phyloP scores from a whole-genome alignment of 1,140 invertebrate species.

The Dendrolimus punctatus region DNA sequence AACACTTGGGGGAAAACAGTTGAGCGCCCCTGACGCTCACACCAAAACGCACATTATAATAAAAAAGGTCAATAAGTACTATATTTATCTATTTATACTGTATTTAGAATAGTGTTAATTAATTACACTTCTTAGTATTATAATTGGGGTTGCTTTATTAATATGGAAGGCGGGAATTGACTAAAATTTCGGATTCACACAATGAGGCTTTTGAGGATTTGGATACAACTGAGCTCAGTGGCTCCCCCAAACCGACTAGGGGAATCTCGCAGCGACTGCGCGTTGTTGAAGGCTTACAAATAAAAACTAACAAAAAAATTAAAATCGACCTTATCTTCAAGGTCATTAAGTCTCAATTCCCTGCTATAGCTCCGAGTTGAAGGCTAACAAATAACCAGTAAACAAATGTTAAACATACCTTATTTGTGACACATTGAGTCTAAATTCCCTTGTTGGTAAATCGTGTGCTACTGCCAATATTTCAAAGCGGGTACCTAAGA shows the following conservation, averaged over 20 bases:
- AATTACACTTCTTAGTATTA: background rate
- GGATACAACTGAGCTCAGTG: conserved; percentile 40
- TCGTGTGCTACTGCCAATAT: conserved; percentile 3
- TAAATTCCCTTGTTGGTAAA: background rate
- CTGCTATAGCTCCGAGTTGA: no score
- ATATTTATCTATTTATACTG: no score
- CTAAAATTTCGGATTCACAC: background rate
- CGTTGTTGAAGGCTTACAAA: conserved; percentile 28
- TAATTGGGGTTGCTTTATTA: conserved; percentile 2
- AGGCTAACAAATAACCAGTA: no score
- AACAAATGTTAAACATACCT: no score
- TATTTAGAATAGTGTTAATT: background rate
- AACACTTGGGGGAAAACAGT: conserved; percentile 34
- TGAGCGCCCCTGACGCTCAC: conserved; percentile 34
- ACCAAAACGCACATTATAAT: conserved; percentile 11
- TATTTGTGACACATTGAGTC: no score
- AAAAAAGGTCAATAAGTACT: conserved; percentile 2
- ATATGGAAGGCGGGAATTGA: conserved; percentile 53
- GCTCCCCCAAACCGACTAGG: conserved; percentile 47
- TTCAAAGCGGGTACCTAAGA: background rate
- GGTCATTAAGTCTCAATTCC: no score
- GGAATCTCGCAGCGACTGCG: conserved; percentile 39
- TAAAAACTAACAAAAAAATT: conserved; percentile 11
- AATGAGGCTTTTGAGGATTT: conserved; percentile 8
- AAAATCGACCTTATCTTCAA: conserved; percentile 17